These are phyloP conservation scores for Micrastur ruficollis DNA, from an alignment of 2,797 vertebrate species.

Conservation along the genomic window DNA sequence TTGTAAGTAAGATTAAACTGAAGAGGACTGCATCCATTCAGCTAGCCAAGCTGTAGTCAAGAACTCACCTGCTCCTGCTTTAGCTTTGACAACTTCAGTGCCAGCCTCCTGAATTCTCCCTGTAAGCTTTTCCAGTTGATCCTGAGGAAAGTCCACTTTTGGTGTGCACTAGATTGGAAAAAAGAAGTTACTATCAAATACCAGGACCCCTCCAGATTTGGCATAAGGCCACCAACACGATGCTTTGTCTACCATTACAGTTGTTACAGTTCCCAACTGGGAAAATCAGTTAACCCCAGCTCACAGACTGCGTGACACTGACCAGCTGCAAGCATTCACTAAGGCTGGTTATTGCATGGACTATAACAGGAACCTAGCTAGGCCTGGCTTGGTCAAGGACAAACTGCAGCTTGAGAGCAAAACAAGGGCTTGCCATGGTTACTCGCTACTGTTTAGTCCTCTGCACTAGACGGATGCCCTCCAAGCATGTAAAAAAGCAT, in stretches of 20 bases:
- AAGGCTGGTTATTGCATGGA: not conserved
- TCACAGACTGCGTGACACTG: not conserved
- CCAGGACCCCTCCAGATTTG: not conserved
- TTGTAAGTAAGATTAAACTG: not conserved
- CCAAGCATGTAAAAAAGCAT: not conserved
- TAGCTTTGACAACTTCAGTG: conserved; percentile 97
- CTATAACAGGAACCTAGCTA: not conserved
- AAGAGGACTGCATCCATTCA: not conserved
- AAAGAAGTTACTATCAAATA: not conserved
- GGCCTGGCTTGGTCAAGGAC: not conserved
- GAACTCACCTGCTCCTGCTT: conserved; percentile 88
- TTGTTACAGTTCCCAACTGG: not conserved
- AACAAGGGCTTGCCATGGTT: not conserved
- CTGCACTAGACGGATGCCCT: not conserved
- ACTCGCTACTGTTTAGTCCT: not conserved
- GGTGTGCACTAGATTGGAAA: conserved; percentile 82
- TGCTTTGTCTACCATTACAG: not conserved
- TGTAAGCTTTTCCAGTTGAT: conserved; percentile 84
- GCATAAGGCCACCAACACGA: fast-evolving
- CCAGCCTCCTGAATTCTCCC: conserved; percentile 95
- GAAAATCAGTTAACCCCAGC: not conserved
- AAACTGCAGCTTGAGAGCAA: not conserved
- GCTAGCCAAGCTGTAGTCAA: not conserved
- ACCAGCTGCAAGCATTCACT: not conserved
- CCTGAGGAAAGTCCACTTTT: conserved; percentile 93